phyloP scores from a whole-genome alignment of 2,888 invertebrate genomes.

The Troides helena region DNA sequence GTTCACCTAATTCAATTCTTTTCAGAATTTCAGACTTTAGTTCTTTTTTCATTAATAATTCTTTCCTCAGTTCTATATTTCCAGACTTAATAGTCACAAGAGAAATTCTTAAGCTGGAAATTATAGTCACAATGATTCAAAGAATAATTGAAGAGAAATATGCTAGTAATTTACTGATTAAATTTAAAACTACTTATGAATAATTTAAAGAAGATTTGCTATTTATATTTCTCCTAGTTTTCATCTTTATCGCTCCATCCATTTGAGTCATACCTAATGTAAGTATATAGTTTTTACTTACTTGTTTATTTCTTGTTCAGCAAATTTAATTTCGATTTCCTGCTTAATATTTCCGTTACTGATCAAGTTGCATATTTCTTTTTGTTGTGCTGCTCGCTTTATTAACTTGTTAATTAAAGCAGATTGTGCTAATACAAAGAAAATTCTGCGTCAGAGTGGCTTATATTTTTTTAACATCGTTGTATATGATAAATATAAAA shows the following conservation, averaged over 20 bases:
- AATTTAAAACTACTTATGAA: too few relatives aligned
- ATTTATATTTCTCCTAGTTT: background rate
- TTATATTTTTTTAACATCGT: too few relatives aligned
- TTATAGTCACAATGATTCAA: constrained; percentile 13
- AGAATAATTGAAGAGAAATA: background rate
- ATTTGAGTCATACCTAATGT: background rate
- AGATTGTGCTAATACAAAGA: constrained; percentile 52
- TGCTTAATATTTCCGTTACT: constrained; percentile 56
- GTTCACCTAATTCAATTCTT: constrained; percentile 48
- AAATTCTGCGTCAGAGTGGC: background rate
- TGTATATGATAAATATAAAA: too few relatives aligned
- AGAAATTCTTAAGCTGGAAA: constrained; percentile 51
- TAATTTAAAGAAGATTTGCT: background rate
- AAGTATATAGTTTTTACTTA: constrained; percentile 35
- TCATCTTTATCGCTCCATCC: background rate
- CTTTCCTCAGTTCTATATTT: constrained; percentile 60
- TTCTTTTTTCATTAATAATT: constrained; percentile 52
- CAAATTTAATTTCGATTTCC: constrained; percentile 59
- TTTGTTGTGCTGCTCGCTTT: constrained; percentile 51
- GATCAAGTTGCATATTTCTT: constrained; percentile 51
- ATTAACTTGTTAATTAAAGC: constrained; percentile 54
- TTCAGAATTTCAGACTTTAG: constrained; percentile 46
- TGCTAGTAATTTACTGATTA: background rate
- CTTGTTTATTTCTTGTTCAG: constrained; percentile 59
- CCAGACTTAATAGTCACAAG: constrained; percentile 53